Evolutionary conservation across 2,888 invertebrate genomes (phyloP).

Genomic region (Chymomyza procnemis): DNA sequence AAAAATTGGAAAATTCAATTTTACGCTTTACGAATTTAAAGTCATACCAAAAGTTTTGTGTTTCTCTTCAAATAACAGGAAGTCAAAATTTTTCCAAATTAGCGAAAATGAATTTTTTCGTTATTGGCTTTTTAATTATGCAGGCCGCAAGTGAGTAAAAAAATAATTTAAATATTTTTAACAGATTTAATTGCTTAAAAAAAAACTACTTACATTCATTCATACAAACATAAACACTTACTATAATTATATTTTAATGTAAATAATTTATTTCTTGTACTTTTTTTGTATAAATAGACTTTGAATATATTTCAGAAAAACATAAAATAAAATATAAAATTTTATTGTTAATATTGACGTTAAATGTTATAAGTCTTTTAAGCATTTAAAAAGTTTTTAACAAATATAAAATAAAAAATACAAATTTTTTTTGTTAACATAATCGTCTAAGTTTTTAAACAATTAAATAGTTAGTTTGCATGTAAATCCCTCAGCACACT

Average conservation of each 20-base stretch:
- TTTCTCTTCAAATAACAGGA: neutral
- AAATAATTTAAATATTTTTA: neutral
- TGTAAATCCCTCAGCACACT: too few relatives aligned
- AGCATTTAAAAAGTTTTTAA: too few relatives aligned
- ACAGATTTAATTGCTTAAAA: conserved; percentile 9
- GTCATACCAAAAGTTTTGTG: neutral
- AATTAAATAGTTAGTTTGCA: too few relatives aligned
- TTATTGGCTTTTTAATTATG: conserved; percentile 76
- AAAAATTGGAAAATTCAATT: conserved; percentile 27
- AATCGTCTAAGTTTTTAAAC: too few relatives aligned
- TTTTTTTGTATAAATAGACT: neutral
- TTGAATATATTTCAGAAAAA: neutral
- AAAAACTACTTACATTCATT: neutral
- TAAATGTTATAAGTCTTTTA: too few relatives aligned
- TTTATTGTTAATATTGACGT: too few relatives aligned
- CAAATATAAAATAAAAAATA: too few relatives aligned
- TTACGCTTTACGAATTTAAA: conserved; percentile 18
- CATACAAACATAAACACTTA: conserved; percentile 3
- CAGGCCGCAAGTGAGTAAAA: conserved; percentile 76
- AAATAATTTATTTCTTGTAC: neutral
- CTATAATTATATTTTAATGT: neutral
- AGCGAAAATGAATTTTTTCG: conserved; percentile 73
- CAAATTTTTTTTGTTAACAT: too few relatives aligned
- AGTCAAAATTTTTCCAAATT: conserved; percentile 19
- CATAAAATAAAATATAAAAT: too few relatives aligned